These are phyloP conservation scores for Cottoperca gobio DNA, from an alignment of 2,797 vertebrate genomes.

Conservation along the genomic window DNA sequence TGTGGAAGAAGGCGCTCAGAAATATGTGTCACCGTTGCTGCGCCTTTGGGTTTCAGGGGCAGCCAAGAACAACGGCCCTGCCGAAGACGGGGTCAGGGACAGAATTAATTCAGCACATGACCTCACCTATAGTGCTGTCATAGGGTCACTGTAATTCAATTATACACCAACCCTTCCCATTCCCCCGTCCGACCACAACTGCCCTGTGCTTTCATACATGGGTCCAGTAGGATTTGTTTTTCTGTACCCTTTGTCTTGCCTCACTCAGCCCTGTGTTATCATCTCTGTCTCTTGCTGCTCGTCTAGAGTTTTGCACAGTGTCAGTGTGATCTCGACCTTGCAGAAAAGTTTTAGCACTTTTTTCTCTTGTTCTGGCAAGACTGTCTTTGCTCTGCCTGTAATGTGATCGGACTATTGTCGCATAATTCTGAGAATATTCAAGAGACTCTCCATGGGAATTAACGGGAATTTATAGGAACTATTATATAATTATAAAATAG, in stretches of 20 bases:
- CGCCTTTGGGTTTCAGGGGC: constrained; percentile 53
- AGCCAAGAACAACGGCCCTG: constrained; percentile 56
- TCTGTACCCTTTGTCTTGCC: constrained; percentile 58
- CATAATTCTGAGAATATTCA: too few species aligned
- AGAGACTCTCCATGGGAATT: too few species aligned
- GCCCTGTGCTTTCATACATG: constrained; percentile 49
- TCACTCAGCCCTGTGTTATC: constrained; percentile 34
- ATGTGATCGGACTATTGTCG: constrained; percentile 18
- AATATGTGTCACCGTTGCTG: constrained; percentile 62
- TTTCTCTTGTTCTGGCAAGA: constrained; percentile 19
- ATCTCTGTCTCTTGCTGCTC: constrained; percentile 35
- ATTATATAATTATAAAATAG: too few species aligned
- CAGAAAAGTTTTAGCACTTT: constrained; percentile 44
- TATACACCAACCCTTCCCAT: constrained; percentile 72
- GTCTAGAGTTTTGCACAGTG: constrained; percentile 43
- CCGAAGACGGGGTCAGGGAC: constrained; percentile 78
- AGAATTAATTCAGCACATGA: constrained; percentile 88
- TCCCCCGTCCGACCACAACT: constrained; percentile 31
- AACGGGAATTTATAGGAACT: too few species aligned
- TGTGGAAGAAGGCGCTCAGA: constrained; percentile 48
- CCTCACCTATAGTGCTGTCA: constrained; percentile 86
- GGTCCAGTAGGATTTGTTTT: constrained; percentile 62
- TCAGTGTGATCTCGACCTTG: constrained; percentile 62
- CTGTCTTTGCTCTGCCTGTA: constrained; percentile 41
- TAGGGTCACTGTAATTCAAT: constrained; percentile 91